These are phyloP conservation scores for Axea sp. DNA, from an alignment of 2,888 invertebrate genomes.

Conservation along the genomic window DNA sequence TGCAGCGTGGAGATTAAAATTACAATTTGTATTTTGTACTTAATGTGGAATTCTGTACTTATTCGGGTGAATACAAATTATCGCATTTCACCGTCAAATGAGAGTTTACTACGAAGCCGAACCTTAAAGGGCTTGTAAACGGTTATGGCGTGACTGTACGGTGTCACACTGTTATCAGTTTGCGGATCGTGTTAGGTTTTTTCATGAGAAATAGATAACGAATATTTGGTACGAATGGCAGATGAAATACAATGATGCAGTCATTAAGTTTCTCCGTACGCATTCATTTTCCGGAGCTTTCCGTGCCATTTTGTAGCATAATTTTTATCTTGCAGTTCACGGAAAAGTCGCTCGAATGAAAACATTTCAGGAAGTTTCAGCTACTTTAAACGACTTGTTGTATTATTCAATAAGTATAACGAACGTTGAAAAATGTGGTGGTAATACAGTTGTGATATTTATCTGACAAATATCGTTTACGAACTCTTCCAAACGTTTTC, in stretches of 20 bases:
- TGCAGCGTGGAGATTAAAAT: too few relatives aligned
- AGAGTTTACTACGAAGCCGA: constrained; percentile 23
- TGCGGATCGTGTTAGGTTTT: constrained; percentile 51
- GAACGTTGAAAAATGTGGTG: neutral
- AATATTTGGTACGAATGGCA: constrained; percentile 26
- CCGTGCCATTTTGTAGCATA: neutral
- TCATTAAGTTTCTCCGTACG: constrained; percentile 31
- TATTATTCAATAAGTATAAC: constrained; percentile 12
- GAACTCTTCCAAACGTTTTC: too few relatives aligned
- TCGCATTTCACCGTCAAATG: constrained; percentile 38
- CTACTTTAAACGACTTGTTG: neutral
- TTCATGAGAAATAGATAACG: constrained; percentile 46
- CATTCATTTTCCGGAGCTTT: constrained; percentile 5
- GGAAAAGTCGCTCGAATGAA: neutral
- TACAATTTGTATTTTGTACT: neutral
- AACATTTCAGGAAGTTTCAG: neutral
- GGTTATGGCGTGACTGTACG: constrained; percentile 47
- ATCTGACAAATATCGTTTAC: constrained; percentile 2
- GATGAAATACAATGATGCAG: constrained; percentile 39
- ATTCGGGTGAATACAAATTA: constrained; percentile 34
- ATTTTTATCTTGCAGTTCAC: constrained; percentile 1
- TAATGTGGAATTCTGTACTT: constrained; percentile 19
- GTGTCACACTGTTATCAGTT: constrained; percentile 59
- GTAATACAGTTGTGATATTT: constrained; percentile 4
- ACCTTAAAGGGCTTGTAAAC: constrained; percentile 59